Conservation (phyloP, 2,888 invertebrate genomes). For the Lycophotia porphyrea region DNA sequence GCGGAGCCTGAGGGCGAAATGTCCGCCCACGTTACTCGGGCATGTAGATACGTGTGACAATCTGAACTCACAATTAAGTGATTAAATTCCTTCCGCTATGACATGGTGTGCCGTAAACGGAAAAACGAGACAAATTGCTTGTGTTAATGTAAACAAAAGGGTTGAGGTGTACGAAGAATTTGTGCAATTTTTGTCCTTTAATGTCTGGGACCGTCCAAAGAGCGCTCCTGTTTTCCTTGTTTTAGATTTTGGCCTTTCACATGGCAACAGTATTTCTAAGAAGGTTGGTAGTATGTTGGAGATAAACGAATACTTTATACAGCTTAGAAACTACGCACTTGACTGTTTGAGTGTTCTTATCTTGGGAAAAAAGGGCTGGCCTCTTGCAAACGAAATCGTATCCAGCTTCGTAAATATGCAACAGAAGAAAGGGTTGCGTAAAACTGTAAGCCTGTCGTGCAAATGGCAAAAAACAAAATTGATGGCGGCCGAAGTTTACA, state of each 20-base stretch:
- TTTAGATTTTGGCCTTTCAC: slow-evolving; percentile 12
- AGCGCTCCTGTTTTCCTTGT: slow-evolving; percentile 20
- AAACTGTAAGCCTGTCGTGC: not conserved
- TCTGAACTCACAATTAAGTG: slow-evolving; percentile 54
- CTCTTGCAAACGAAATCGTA: slow-evolving; percentile 15
- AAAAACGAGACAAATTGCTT: slow-evolving; percentile 49
- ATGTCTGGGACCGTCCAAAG: slow-evolving; percentile 7
- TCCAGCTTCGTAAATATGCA: slow-evolving; percentile 29
- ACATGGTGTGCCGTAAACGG: slow-evolving; percentile 20
- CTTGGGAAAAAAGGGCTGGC: slow-evolving; percentile 15
- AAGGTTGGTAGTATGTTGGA: not conserved
- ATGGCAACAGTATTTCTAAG: slow-evolving; percentile 14
- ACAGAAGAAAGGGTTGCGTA: slow-evolving; percentile 3
- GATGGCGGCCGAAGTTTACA: not conserved
- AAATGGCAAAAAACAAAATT: not conserved
- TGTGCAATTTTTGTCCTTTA: slow-evolving; percentile 30
- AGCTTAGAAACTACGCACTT: slow-evolving; percentile 40
- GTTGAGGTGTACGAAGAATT: slow-evolving; percentile 24
- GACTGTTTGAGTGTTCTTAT: slow-evolving; percentile 25
- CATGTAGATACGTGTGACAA: slow-evolving; percentile 59
- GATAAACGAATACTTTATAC: slow-evolving; percentile 47
- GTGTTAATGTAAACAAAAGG: slow-evolving; percentile 25
- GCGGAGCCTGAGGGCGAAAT: slow-evolving; percentile 52
- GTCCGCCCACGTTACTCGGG: slow-evolving; percentile 51
- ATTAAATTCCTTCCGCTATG: slow-evolving; percentile 38